Percentiles rank a stretch among this genome's conserved stretches.
These are phyloP conservation scores for Alces alces DNA, from an alignment of 2,113 vertebrate species.

Conservation along the genomic window DNA sequence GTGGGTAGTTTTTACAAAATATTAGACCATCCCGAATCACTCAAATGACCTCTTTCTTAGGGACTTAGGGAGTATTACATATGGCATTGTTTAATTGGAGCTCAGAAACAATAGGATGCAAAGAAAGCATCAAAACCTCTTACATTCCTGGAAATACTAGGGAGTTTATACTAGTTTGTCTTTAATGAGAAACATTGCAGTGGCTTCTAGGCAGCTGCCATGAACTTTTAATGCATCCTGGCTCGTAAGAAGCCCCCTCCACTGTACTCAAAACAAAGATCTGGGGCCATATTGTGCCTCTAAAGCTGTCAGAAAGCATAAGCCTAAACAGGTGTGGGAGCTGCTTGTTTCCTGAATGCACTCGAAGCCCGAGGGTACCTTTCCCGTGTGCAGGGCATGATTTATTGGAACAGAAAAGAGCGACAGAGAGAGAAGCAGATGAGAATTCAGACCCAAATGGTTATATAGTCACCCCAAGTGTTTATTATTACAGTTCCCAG, in stretches of 20 bases:
- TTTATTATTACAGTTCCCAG: not conserved
- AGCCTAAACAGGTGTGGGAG: conserved; percentile 36
- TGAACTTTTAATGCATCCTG: conserved; percentile 52
- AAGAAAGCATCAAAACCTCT: not conserved
- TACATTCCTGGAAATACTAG: conserved; percentile 39
- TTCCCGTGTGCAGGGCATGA: conserved; percentile 19
- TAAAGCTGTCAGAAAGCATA: conserved; percentile 46
- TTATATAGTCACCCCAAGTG: not conserved
- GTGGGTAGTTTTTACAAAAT: not conserved
- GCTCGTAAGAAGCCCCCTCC: conserved; percentile 16
- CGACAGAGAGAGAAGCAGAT: not conserved
- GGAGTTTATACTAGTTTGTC: not conserved
- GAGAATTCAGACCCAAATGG: not conserved
- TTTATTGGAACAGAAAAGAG: conserved; percentile 26
- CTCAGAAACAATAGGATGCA: not conserved
- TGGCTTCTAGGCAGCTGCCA: conserved; percentile 35
- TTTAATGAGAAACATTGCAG: conserved; percentile 18
- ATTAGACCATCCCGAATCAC: not conserved
- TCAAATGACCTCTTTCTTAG: not conserved
- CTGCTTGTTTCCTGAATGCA: not conserved
- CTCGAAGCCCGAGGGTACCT: not conserved
- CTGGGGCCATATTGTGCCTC: not conserved
- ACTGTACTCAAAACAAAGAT: not conserved
- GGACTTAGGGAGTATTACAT: not conserved
- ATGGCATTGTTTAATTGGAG: not conserved